These are phyloP conservation scores for Sylvicola cinctus DNA, from an alignment of 2,888 invertebrate species.

Conservation along the genomic window DNA sequence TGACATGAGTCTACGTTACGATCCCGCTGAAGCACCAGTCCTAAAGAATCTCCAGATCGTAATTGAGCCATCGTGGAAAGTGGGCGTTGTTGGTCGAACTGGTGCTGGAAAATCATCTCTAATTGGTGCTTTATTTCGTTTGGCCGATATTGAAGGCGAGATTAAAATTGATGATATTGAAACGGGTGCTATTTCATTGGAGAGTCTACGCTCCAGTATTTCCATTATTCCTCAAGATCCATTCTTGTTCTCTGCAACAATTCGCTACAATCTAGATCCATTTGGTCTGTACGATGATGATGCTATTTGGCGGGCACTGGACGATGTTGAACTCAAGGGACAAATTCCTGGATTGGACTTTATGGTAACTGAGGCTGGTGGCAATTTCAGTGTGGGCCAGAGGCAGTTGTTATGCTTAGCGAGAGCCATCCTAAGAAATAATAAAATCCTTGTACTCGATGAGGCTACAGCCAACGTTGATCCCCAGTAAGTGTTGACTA, in stretches of 20 bases:
- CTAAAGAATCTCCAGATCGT: slow-evolving; percentile 43
- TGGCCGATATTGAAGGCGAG: slow-evolving; percentile 27
- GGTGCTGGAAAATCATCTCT: slow-evolving; percentile 49
- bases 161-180: slow-evolving; percentile 32
- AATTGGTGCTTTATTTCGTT: slow-evolving; percentile 27
- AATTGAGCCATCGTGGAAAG: slow-evolving; percentile 45
- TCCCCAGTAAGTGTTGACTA: slow-evolving; percentile 23
- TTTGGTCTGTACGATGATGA: slow-evolving; percentile 42
- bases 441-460: slow-evolving; percentile 49
- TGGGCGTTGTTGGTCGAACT: slow-evolving; percentile 15
- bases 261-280: slow-evolving; percentile 47
- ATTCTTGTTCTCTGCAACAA: slow-evolving; percentile 28
- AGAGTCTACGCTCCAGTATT: slow-evolving; percentile 31
- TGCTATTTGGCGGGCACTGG: slow-evolving; percentile 43
- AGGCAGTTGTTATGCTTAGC: slow-evolving; percentile 64
- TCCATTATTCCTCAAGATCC: slow-evolving; percentile 43
- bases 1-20: slow-evolving; percentile 31
- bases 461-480: slow-evolving; percentile 44
- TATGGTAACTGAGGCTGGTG: slow-evolving; percentile 48
- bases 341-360: slow-evolving; percentile 40
- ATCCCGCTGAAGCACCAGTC: slow-evolving; percentile 31
- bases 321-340: slow-evolving; percentile 50
- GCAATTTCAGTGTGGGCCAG: slow-evolving; percentile 54
- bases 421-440: slow-evolving; percentile 54
- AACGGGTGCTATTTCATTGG: slow-evolving; percentile 26